Conservation (phyloP, 1,140 invertebrate species). For the fruit fly (Drosophila melanogaster) region DNA sequence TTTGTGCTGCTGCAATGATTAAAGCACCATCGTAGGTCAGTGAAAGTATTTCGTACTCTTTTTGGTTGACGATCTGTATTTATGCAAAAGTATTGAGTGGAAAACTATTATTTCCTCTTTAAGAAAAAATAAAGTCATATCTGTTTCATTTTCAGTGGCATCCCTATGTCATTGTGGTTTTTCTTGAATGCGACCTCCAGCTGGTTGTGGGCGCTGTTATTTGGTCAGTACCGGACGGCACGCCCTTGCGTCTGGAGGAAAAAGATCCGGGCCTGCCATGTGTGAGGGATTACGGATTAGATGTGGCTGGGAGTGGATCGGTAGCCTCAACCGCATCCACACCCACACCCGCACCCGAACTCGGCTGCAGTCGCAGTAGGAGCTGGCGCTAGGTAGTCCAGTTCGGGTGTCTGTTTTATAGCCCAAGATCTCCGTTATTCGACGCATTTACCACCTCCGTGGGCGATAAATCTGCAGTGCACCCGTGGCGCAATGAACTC, state of each 20-base stretch:
- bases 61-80: too few species aligned
- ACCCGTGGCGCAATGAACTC: slow-evolving; percentile 78
- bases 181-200: slow-evolving; percentile 2
- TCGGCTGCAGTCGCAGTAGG: slow-evolving; percentile 58
- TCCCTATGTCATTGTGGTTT: background rate
- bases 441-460: slow-evolving; percentile 74
- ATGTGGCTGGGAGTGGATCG: background rate
- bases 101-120: background rate
- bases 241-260: background rate
- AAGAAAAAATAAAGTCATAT: background rate
- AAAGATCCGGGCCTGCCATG: slow-evolving; percentile 27
- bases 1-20: too few species aligned
- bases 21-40: too few species aligned
- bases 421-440: slow-evolving; percentile 53
- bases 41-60: too few species aligned
- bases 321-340: too few species aligned
- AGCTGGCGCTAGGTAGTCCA: slow-evolving; percentile 70
- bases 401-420: slow-evolving; percentile 78
- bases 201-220: slow-evolving; percentile 7
- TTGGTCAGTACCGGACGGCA: background rate
- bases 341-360: too few species aligned
- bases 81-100: too few species aligned
- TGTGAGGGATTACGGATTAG: slow-evolving; percentile 57
- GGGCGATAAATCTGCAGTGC: slow-evolving; percentile 83
- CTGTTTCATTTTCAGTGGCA: background rate